Conservation (phyloP, 2,797 vertebrate genomes). For the Podarcis siculus region DNA sequence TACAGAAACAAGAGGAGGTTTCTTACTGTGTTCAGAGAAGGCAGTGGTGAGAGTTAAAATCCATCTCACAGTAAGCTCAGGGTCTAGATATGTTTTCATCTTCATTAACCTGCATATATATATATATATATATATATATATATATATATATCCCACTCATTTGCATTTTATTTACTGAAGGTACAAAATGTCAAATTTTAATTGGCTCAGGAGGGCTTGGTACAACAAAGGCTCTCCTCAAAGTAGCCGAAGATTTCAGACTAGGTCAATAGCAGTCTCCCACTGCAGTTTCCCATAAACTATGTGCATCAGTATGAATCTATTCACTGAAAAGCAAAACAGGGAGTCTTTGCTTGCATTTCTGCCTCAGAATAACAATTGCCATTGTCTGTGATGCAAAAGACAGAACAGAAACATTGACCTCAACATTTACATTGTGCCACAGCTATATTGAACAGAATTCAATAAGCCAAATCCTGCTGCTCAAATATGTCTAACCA, state of each 20-base stretch:
- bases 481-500: background rate
- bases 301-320: constrained; percentile 23
- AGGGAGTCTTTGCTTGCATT: background rate
- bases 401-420: background rate
- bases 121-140: constrained; percentile 50
- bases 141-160: constrained; percentile 74
- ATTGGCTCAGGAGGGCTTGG: constrained; percentile 71
- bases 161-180: constrained; percentile 79
- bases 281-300: background rate
- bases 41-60: constrained; percentile 55
- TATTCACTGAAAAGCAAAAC: constrained; percentile 23
- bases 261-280: constrained; percentile 39
- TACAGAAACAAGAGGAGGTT: constrained; percentile 21
- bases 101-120: constrained; percentile 74
- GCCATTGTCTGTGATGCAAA: background rate
- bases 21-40: constrained; percentile 40
- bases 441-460: background rate
- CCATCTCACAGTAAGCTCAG: constrained; percentile 54
- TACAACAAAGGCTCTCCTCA: constrained; percentile 70
- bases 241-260: constrained; percentile 53
- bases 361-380: background rate
- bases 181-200: constrained; percentile 79
- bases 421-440: background rate
- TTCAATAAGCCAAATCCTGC: background rate
- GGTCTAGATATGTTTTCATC: constrained; percentile 67